Conservation (phyloP, 2,797 vertebrate genomes). For the Falco peregrinus region DNA sequence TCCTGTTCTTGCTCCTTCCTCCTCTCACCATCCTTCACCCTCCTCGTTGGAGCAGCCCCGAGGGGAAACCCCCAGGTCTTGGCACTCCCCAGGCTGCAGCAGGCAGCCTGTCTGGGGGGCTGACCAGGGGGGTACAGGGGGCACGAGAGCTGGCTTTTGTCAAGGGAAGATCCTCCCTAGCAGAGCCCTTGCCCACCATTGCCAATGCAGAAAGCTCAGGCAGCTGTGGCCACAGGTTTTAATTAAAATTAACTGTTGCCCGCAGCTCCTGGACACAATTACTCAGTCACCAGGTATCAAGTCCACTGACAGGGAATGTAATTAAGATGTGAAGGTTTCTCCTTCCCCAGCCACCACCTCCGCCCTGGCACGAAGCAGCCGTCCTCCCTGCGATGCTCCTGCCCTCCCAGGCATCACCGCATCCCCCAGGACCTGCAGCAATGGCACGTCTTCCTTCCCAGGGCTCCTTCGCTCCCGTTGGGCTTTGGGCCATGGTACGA, state of each 20-base stretch:
- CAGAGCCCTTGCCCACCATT: rapidly evolving
- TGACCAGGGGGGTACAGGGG: not conserved
- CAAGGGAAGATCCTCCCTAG: not conserved
- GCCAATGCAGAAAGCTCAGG: not conserved
- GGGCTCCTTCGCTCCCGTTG: not conserved
- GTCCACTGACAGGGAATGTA: not conserved
- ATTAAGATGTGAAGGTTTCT: not conserved
- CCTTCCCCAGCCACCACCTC: not conserved
- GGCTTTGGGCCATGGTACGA: not conserved
- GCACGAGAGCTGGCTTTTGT: not conserved
- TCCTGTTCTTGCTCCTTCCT: not conserved
- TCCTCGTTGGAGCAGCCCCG: rapidly evolving
- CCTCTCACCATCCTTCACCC: not conserved
- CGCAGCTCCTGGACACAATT: not conserved
- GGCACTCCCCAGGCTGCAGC: not conserved
- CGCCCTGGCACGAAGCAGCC: not conserved
- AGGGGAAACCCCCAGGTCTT: no score
- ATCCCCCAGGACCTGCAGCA: rapidly evolving
- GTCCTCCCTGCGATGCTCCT: not conserved
- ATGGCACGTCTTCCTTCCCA: not conserved
- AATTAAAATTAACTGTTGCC: not conserved
- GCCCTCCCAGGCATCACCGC: not conserved
- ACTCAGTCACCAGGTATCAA: not conserved
- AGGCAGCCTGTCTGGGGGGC: not conserved
- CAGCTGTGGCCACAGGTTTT: not conserved